Percentiles rank a stretch among this genome's conserved stretches.
Evolutionary conservation across 2,797 vertebrate species (phyloP).

Genomic region (Acrossocheilus fasciatus): DNA sequence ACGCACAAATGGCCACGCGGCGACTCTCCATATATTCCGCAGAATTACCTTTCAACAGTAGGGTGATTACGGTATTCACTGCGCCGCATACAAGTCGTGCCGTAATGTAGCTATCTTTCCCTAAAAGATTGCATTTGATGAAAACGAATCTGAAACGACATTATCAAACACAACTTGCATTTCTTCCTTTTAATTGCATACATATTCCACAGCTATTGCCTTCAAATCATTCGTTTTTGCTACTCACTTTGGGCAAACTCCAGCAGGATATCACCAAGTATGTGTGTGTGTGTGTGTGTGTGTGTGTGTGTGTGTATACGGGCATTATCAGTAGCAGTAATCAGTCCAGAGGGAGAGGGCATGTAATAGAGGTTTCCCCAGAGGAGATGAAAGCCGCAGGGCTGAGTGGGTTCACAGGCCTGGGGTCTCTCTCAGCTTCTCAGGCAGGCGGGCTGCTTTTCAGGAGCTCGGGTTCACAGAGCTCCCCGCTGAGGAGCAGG

Average conservation of each 20-base stretch:
- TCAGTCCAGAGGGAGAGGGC: constrained; percentile 78
- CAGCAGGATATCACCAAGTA: not conserved
- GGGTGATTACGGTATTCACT: not conserved
- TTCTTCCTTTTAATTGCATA: constrained; percentile 29
- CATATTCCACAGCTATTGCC: constrained; percentile 4
- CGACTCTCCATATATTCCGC: constrained; percentile 2
- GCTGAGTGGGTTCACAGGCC: not conserved
- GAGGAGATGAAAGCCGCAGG: constrained; percentile 52
- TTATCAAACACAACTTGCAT: constrained; percentile 10
- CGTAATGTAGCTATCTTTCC: constrained; percentile 10
- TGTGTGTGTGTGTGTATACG: constrained; percentile 19
- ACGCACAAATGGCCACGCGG: constrained; percentile 21
- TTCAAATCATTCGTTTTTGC: not conserved
- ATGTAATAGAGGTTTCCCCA: constrained; percentile 46
- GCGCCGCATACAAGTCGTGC: not conserved
- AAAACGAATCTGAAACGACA: constrained; percentile 10
- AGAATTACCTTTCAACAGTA: constrained; percentile 37
- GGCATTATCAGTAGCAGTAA: constrained; percentile 80
- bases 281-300: constrained; percentile 12
- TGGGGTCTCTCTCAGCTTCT: constrained; percentile 71
- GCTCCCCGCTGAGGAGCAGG: constrained; percentile 67
- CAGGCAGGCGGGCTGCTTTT: constrained; percentile 75
- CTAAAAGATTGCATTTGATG: constrained; percentile 12
- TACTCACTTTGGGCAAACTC: constrained; percentile 9
- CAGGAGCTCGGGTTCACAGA: constrained; percentile 67